Conservation (phyloP, 2,113 vertebrate genomes). For the Albula goreensis region DNA sequence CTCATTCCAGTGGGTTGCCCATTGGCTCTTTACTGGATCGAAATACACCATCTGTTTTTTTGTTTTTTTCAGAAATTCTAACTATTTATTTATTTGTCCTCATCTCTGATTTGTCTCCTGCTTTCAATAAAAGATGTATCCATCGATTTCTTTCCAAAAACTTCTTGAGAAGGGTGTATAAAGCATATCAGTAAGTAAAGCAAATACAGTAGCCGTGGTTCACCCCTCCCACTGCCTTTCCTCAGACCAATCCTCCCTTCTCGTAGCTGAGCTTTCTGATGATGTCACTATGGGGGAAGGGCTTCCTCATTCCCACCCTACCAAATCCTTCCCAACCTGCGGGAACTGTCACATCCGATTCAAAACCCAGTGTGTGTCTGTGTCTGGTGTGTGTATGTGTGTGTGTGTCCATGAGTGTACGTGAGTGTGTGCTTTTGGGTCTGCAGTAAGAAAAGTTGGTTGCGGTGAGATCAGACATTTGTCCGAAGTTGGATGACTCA, state of each 20-base stretch:
- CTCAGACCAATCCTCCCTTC: conserved; percentile 21
- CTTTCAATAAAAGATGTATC: conserved; percentile 72
- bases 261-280: not conserved
- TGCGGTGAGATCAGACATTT: not conserved
- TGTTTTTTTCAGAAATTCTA: not conserved
- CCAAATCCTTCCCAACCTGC: not conserved
- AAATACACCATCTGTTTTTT: not conserved
- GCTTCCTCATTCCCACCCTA: not conserved
- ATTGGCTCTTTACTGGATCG: not conserved
- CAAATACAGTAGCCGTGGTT: conserved; percentile 7
- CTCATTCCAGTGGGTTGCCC: not conserved
- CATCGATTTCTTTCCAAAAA: conserved; percentile 79
- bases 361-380: not conserved
- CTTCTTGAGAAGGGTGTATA: conserved; percentile 86
- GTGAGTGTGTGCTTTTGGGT: not conserved
- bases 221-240: conserved; percentile 5
- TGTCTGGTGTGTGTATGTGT: not conserved
- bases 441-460: not conserved
- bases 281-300: not conserved
- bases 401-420: not conserved
- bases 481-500: not conserved
- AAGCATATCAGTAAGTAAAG: conserved; percentile 83
- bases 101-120: conserved; percentile 57
- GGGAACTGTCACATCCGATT: not conserved
- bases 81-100: conserved; percentile 36